Evolutionary conservation across 2,113 vertebrate species (phyloP).

Genomic region (Myrmophylax atrothorax): DNA sequence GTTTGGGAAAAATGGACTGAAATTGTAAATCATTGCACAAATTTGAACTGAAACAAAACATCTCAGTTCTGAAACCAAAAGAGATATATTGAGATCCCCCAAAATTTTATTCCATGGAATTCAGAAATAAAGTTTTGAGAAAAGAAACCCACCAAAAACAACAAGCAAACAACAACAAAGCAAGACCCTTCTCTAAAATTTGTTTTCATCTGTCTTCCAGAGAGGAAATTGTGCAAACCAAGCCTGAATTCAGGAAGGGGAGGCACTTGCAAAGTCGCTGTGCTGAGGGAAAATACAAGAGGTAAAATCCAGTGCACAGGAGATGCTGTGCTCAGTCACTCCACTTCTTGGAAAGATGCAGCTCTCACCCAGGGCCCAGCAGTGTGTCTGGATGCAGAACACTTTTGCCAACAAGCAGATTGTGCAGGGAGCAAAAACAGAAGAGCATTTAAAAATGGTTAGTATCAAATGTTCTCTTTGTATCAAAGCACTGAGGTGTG

Average conservation of each 20-base stretch:
- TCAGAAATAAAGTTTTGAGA: constrained; percentile 57
- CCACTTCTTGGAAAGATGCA: neutral
- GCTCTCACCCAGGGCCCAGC: neutral
- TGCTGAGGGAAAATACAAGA: constrained; percentile 44
- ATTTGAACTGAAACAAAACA: constrained; percentile 31
- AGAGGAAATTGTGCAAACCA: constrained; percentile 61
- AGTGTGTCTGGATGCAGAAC: neutral
- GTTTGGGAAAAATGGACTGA: constrained; percentile 41
- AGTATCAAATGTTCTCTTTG: neutral
- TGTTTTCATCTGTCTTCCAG: constrained; percentile 14
- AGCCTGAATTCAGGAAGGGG: constrained; percentile 66
- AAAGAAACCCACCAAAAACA: neutral
- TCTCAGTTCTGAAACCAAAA: neutral
- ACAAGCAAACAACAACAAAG: neutral
- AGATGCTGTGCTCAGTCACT: rapidly evolving
- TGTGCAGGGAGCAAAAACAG: neutral
- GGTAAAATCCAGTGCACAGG: constrained; percentile 34
- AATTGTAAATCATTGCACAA: neutral
- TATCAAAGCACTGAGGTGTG: neutral
- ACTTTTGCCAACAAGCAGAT: neutral
- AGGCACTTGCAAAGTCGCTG: constrained; percentile 46
- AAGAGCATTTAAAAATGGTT: neutral
- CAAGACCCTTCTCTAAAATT: constrained; percentile 37
- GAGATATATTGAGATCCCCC: constrained; percentile 8
- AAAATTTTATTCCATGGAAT: constrained; percentile 70